phyloP scores from a whole-genome alignment of 2,888 invertebrate species.

The Drosophila rellima region DNA sequence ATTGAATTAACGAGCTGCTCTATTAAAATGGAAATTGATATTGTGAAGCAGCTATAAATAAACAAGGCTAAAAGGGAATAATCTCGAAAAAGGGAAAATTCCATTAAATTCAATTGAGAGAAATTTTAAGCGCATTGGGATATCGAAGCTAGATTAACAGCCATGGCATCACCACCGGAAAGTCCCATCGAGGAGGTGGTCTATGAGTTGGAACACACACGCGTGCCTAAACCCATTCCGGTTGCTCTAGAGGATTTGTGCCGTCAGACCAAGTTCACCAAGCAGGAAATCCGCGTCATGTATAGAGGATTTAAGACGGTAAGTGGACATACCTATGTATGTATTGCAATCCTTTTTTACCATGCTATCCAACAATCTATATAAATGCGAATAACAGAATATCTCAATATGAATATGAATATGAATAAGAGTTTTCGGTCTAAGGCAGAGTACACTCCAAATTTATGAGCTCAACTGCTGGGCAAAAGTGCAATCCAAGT shows the following conservation, averaged over 20 bases:
- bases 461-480: slow-evolving; percentile 32
- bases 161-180: slow-evolving; percentile 94
- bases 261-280: slow-evolving; percentile 96
- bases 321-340: slow-evolving; percentile 55
- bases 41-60: slow-evolving; percentile 35
- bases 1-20: slow-evolving; percentile 33
- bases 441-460: slow-evolving; percentile 26
- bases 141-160: slow-evolving; percentile 27
- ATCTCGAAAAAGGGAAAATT: neutral
- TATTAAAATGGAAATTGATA: slow-evolving; percentile 55
- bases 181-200: slow-evolving; percentile 95
- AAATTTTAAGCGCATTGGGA: neutral
- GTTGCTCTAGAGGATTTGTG: slow-evolving; percentile 96
- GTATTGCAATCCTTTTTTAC: slow-evolving; percentile 3
- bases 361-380: neutral
- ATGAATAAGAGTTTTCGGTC: slow-evolving; percentile 24
- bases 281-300: slow-evolving; percentile 98
- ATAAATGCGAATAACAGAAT: neutral
- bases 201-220: slow-evolving; percentile 93
- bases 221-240: slow-evolving; percentile 92
- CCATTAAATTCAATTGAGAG: slow-evolving; percentile 3
- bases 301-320: slow-evolving; percentile 96
- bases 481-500: slow-evolving; percentile 22
- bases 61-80: slow-evolving; percentile 1
- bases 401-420: slow-evolving; percentile 2